Evolutionary conservation across 2,113 vertebrate species (phyloP), one percentile per base, ranked within the genome.

Genomic region (Pyxicephalus adspersus): DNA sequence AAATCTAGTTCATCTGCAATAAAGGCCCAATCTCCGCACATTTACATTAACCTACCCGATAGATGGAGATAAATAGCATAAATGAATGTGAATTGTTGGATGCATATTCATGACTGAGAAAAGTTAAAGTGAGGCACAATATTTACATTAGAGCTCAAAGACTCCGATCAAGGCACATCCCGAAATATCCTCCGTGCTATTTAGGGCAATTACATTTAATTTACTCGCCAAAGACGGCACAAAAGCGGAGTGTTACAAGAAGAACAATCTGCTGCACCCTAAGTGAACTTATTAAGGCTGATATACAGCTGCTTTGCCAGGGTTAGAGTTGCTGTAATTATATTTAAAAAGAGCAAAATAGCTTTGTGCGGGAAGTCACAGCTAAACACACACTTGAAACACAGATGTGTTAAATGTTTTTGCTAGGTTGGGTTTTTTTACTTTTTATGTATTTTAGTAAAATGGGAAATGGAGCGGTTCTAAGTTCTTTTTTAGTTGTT

Each of bases 121-220:
- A 79, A 45, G 52, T 79, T 67, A 58, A 70, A 58, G 66, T 51
- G 50, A 58, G 25, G 64, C 77, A 61, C 23, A 79, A 70, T 79
- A 79, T 79, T 70, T 70, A 79, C 76, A 78, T n/a, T 57, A 64
- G 67, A 15, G 64, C 64, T 79, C 64, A 28, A 54, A 79, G 52
- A 55, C 65, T 54, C 52, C 26, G 77, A 79, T 79, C 77, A 68
- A 50, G 28, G 64, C 64, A 26, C 29, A 29, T 60, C 77, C 65
- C 15, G 50, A 79, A 79, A 79, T 79, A 79, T 79, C 65, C 60
- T 38, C 76, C 25, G n/a, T 55, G 28, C 54, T 68, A 67, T 58
- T 26, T 22, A 57, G 26, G 28, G 65, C 68, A 79, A 79, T 79
- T 79, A 79, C 29, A 66, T 79, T 70, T 70, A 79, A 79, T 70